Percentiles rank a stretch among this genome's conserved stretches.
Evolutionary conservation across 1,140 invertebrate genomes (phyloP).

Genomic region (Drosophila serrata): DNA sequence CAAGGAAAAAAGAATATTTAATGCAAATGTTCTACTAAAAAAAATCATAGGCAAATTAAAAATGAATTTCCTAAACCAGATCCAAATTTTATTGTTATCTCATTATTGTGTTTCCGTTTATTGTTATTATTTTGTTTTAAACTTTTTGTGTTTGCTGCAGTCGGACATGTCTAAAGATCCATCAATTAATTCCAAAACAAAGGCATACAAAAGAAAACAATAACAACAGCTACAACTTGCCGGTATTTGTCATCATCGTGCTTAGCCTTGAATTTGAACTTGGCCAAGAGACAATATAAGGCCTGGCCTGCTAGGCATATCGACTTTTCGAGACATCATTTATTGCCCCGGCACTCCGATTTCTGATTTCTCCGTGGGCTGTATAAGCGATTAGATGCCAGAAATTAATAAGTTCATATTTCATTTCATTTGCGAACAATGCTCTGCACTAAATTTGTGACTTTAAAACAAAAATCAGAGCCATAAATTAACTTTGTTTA

Average conservation of each 20-base stretch:
- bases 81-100: conserved; percentile 41
- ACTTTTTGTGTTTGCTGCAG: conserved; percentile 28
- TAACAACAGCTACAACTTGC: conserved; percentile 30
- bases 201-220: conserved; percentile 29
- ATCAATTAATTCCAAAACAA: conserved; percentile 45
- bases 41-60: conserved; percentile 31
- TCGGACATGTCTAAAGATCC: conserved; percentile 35
- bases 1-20: conserved; percentile 55
- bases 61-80: conserved; percentile 48
- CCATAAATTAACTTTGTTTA: conserved; percentile 61
- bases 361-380: conserved; percentile 44
- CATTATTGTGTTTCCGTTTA: conserved; percentile 33
- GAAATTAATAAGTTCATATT: conserved; percentile 53
- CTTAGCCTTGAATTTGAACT: conserved; percentile 83
- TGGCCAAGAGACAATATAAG: conserved; percentile 64
- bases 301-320: conserved; percentile 47
- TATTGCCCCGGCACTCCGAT: conserved; percentile 30
- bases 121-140: conserved; percentile 11
- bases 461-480: conserved; percentile 22
- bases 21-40: conserved; percentile 35
- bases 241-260: conserved; percentile 49
- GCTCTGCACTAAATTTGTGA: conserved; percentile 49
- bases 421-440: conserved; percentile 40
- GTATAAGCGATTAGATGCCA: conserved; percentile 47
- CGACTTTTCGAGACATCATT: conserved; percentile 47